Conservation (phyloP, 2,888 invertebrate genomes). For the Pinctada fucata region DNA sequence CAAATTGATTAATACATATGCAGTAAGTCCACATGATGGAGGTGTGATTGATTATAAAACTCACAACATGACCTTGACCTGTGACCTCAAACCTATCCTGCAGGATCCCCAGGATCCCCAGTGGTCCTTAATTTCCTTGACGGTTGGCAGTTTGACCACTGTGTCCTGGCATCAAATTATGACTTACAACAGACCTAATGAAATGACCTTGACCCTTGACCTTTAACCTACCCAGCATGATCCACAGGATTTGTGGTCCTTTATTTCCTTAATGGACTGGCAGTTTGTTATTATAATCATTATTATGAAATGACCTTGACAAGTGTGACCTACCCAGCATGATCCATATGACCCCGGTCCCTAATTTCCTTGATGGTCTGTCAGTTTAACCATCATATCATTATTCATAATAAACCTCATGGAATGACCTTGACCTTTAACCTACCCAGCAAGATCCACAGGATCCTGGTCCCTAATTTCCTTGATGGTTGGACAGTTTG, state of each 20-base stretch:
- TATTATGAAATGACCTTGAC: neutral
- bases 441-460: constrained; percentile 94
- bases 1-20: no score
- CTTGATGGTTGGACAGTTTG: constrained; percentile 87
- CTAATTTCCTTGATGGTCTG: constrained; percentile 83
- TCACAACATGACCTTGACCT: no score
- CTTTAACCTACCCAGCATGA: constrained; percentile 87
- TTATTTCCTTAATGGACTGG: constrained; percentile 83
- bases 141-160: constrained; percentile 92
- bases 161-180: constrained; percentile 86
- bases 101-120: constrained; percentile 90
- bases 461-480: constrained; percentile 79
- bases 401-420: no score
- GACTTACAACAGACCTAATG: neutral
- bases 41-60: no score
- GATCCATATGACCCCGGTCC: constrained; percentile 87
- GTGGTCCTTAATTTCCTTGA: constrained; percentile 78
- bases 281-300: constrained; percentile 80
- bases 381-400: constrained; percentile 85
- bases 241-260: constrained; percentile 84
- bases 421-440: no score
- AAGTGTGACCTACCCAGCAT: constrained; percentile 84
- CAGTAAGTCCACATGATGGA: no score
- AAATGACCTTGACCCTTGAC: neutral
- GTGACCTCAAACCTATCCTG: constrained; percentile 81